Evolutionary conservation across 2,113 vertebrate species (phyloP).

Genomic region (Catharus minimus): DNA sequence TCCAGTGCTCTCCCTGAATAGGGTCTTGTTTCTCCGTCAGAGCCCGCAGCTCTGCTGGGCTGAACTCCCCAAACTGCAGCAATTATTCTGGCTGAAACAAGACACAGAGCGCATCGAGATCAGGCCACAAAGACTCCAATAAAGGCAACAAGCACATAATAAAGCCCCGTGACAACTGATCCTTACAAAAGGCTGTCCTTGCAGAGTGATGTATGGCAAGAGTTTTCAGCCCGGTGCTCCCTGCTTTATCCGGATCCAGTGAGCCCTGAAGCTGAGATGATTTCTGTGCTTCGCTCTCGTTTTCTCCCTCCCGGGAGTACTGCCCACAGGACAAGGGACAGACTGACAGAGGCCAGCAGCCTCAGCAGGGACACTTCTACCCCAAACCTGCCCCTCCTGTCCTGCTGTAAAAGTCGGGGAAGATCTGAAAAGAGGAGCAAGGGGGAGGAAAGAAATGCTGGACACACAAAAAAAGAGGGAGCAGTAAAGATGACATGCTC

Average conservation of each 20-base stretch:
- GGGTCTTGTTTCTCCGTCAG: neutral
- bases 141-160: conserved; percentile 27
- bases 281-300: neutral
- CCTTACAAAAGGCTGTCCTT: neutral
- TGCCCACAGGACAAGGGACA: neutral
- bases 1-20: neutral
- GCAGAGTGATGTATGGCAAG: neutral
- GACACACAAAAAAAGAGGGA: neutral
- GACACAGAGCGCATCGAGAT: neutral
- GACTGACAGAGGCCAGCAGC: neutral
- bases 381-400: neutral
- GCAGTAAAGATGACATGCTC: conserved; percentile 38
- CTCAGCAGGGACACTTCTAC: neutral
- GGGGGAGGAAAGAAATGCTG: neutral
- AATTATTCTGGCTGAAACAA: neutral
- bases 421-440: neutral
- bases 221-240: neutral
- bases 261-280: neutral
- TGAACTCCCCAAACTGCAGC: neutral
- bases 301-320: neutral
- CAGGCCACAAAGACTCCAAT: neutral
- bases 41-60: neutral
- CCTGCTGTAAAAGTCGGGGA: neutral
- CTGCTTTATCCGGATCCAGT: neutral
- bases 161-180: neutral